Evolutionary conservation across 2,797 vertebrate species (phyloP).

Genomic region (Characodon lateralis): DNA sequence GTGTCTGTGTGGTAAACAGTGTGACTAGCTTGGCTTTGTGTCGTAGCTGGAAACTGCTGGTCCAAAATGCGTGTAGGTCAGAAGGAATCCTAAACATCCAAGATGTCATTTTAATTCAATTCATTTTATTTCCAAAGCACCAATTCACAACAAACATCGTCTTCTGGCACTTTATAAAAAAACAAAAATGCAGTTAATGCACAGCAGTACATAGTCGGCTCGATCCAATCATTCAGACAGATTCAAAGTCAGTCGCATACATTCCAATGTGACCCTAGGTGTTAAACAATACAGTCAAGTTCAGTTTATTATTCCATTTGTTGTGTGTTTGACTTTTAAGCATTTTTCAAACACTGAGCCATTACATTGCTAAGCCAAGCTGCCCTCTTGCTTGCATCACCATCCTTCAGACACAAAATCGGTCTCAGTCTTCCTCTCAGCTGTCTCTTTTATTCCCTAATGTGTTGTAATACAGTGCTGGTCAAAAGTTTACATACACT

Average conservation of each 20-base stretch:
- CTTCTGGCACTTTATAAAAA: too few relatives aligned
- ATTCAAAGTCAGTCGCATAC: neutral
- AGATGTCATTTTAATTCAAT: neutral
- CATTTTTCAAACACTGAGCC: neutral
- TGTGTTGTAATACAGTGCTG: neutral
- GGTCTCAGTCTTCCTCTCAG: neutral
- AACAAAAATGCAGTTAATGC: too few relatives aligned
- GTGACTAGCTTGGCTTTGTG: conserved; percentile 21
- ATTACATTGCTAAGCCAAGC: neutral
- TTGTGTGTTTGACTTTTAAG: neutral
- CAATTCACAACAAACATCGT: too few relatives aligned
- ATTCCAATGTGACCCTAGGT: neutral
- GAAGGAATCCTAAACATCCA: neutral
- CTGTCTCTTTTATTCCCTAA: neutral
- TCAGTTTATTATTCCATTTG: too few relatives aligned
- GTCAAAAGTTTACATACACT: neutral
- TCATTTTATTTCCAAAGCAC: neutral
- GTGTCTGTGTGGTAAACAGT: conserved; percentile 3
- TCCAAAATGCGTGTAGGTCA: neutral
- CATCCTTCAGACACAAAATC: neutral
- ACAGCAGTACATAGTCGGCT: too few relatives aligned
- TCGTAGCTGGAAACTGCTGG: neutral
- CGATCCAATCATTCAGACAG: too few relatives aligned
- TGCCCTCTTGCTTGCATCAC: neutral
- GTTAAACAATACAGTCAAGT: too few relatives aligned